A percentile compares a stretch with the other conserved stretches of the same genome.
These are phyloP conservation scores for Drosophila cracens DNA, from an alignment of 2,888 invertebrate species.

Conservation along the genomic window DNA sequence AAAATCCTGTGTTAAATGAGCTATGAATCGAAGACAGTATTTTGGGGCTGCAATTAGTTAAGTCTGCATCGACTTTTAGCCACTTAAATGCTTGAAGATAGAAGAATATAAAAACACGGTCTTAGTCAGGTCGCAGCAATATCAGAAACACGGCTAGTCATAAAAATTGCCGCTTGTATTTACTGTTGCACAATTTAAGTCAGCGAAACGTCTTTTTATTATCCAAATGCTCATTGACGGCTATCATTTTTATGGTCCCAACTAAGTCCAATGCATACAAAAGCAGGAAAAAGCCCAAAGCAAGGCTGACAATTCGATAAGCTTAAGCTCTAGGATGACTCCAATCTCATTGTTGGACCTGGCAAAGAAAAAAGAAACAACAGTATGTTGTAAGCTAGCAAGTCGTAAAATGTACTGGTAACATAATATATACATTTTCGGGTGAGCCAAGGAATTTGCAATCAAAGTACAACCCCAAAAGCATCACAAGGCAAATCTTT, in stretches of 20 bases:
- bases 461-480: conserved; percentile 19
- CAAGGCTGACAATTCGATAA: conserved; percentile 38
- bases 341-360: conserved; percentile 17
- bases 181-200: conserved; percentile 38
- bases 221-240: conserved; percentile 45
- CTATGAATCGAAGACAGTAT: conserved; percentile 14
- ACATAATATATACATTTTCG: conserved; percentile 33
- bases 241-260: conserved; percentile 39
- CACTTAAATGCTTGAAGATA: conserved; percentile 7
- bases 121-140: conserved; percentile 5
- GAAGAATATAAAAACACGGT: conserved; percentile 8
- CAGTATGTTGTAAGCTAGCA: conserved; percentile 10
- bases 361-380: conserved; percentile 5
- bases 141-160: conserved; percentile 7
- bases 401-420: conserved; percentile 38
- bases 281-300: background rate
- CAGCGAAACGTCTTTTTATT: conserved; percentile 29
- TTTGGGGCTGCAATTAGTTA: conserved; percentile 33
- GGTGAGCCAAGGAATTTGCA: conserved; percentile 22
- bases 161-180: conserved; percentile 23
- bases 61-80: background rate
- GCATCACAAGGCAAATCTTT: background rate
- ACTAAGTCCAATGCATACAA: conserved; percentile 40
- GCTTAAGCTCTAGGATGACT: conserved; percentile 4
- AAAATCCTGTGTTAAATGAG: conserved; percentile 35